Evolutionary conservation across 2,888 invertebrate species (phyloP).

Genomic region (Rhynchonema sp.): DNA sequence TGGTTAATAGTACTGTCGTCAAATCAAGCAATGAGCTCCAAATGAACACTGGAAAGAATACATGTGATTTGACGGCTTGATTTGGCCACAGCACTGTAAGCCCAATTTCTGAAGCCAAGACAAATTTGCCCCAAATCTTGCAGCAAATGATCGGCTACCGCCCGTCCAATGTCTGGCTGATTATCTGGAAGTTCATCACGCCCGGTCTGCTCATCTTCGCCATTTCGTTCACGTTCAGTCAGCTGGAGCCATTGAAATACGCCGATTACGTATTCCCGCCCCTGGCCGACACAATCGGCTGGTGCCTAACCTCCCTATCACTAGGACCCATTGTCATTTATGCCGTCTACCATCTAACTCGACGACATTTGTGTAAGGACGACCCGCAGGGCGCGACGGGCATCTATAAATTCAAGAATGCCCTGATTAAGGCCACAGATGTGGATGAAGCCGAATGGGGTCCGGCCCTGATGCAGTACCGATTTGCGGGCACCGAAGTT

Average conservation of each 20-base stretch:
- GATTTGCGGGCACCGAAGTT: neutral
- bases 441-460: conserved; percentile 2
- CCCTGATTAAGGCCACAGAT: neutral
- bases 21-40: too few relatives aligned
- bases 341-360: conserved; percentile 18
- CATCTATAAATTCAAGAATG: neutral
- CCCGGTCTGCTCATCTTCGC: conserved; percentile 24
- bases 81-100: too few relatives aligned
- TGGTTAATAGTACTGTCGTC: too few relatives aligned
- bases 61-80: too few relatives aligned
- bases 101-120: too few relatives aligned
- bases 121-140: too few relatives aligned
- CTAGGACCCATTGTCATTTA: conserved; percentile 23
- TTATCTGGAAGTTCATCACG: conserved; percentile 24
- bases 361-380: neutral
- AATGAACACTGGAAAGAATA: too few relatives aligned
- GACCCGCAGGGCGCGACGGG: neutral
- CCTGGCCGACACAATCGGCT: conserved; percentile 25
- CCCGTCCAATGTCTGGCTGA: conserved; percentile 21
- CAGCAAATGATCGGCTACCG: conserved; percentile 24
- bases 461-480: conserved; percentile 6
- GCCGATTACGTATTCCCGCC: conserved; percentile 19
- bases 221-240: conserved; percentile 22
- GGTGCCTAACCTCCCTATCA: conserved; percentile 20
- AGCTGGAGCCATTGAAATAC: conserved; percentile 24